These are phyloP conservation scores for Calycopis cecrops DNA, from an alignment of 1,140 invertebrate species.

Conservation along the genomic window DNA sequence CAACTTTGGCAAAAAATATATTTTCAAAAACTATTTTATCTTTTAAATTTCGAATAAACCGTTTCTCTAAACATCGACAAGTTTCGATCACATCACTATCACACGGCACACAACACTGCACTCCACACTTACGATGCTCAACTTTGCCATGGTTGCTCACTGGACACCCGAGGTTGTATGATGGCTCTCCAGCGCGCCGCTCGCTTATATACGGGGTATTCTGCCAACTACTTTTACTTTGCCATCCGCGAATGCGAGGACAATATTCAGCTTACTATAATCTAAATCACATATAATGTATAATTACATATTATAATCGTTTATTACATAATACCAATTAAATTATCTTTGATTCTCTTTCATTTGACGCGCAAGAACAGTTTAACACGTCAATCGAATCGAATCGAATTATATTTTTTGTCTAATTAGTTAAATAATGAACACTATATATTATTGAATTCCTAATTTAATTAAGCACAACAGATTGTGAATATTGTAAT, in stretches of 20 bases:
- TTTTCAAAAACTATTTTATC: not conserved
- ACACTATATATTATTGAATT: no score
- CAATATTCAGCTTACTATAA: conserved; percentile 42
- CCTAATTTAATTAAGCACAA: no score
- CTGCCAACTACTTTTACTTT: conserved; percentile 64
- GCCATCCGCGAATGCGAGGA: conserved; percentile 35
- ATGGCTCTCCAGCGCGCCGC: conserved; percentile 34
- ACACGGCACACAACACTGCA: conserved; percentile 46
- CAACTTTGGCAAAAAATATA: no score
- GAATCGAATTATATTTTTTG: no score
- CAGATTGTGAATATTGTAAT: no score
- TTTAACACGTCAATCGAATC: no score
- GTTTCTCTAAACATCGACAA: not conserved
- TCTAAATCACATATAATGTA: conserved; percentile 28
- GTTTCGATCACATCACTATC: not conserved
- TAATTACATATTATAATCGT: not conserved
- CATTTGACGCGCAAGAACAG: no score
- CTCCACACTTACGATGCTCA: conserved; percentile 66
- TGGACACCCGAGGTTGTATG: conserved; percentile 45
- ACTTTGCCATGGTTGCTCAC: conserved; percentile 60
- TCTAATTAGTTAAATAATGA: no score
- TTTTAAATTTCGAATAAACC: not conserved
- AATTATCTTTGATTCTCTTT: no score
- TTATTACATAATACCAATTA: no score
- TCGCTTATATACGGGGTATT: conserved; percentile 60